Base-by-base conservation (phyloP, 2,113 vertebrate genomes). In the Alectura lathami region DNA sequence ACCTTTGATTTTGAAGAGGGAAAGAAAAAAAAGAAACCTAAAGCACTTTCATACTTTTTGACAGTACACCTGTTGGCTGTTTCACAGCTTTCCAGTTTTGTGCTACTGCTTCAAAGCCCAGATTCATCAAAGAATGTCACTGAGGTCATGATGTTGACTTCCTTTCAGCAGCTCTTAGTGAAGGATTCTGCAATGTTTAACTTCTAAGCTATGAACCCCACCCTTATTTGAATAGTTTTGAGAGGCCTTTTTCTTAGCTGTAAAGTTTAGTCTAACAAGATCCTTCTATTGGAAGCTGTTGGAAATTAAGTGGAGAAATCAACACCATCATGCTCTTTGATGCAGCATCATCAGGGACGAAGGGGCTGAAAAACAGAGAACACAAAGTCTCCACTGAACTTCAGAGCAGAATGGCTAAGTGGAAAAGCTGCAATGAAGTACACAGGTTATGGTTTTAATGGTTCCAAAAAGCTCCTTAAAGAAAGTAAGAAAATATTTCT, bases 51-150 rank as follows among this genome's bases (percentile, higher is more conserved):
- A 17, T 7, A 84, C 38, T 80, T 92, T 92, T 75, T 92, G 84
- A 86, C 68, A 86, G 77, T 74, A 83, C 45, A 87, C 68, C 47
- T 91, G 70, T 91, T 3, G 1, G 83, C 62, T 77, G 16, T 42
- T 86, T 92, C 77, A 76, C 60, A 94, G 69, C 70, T 93, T 92
- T 56, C 36, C 17, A 34, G 66, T 94, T 96, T 51, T 88, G 54
- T 88, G 60, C 42, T 70, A 15, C 73, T 82, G 66, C 91, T 96
- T 96, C 95, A 94, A 96, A 96, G 82, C 73, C 34, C 34, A 75
- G 72, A 74, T 82, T 88, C 68, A 91, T 94, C 34, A 18, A 91
- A 95, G 59, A 68, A 80, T 38, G n/a, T 74, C 81, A 51, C 1
- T 2, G 60, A 88, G 84, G 82, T 93, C 85, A 80, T 2, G 3